Percentiles rank a stretch among this genome's conserved stretches.
Conservation (phyloP, 2,113 vertebrate species). For the Oophaga pumilio region DNA sequence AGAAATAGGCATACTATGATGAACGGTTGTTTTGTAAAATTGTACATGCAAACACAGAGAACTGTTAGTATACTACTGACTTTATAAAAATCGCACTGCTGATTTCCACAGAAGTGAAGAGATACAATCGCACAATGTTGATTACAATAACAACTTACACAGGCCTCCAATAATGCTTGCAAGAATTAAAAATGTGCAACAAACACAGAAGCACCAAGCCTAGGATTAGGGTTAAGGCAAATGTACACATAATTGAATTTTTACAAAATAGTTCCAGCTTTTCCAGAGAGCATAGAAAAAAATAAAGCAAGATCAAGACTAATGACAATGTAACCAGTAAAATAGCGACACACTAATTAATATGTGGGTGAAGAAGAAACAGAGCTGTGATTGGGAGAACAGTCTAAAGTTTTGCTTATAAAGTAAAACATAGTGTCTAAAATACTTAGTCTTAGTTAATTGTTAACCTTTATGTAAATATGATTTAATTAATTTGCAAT, state of each 20-base stretch:
- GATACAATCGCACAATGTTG: conserved; percentile 78
- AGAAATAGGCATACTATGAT: not conserved
- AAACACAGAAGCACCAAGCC: conserved; percentile 42
- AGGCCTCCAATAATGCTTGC: conserved; percentile 70
- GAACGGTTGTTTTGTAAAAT: not conserved
- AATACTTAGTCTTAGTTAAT: not conserved
- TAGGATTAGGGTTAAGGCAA: conserved; percentile 23
- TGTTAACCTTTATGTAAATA: not conserved
- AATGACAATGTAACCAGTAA: not conserved
- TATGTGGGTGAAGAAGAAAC: not conserved
- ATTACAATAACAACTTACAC: conserved; percentile 79
- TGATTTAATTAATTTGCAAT: not conserved
- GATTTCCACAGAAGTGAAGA: conserved; percentile 81
- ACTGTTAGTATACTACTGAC: conserved; percentile 49
- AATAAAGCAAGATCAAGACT: not conserved
- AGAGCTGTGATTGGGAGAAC: not conserved
- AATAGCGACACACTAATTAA: not conserved
- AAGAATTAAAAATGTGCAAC: conserved; percentile 70
- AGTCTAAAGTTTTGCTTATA: not conserved
- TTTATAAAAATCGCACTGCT: conserved; percentile 90
- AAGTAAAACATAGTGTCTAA: not conserved
- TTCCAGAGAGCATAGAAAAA: conserved; percentile 2
- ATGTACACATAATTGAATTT: conserved; percentile 36
- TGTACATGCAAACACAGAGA: conserved; percentile 28
- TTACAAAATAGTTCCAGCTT: conserved; percentile 28